A percentile compares a stretch with the other conserved stretches of the same genome.
phyloP scores from a whole-genome alignment of 2,113 vertebrate species.

The Pristiophorus japonicus region DNA sequence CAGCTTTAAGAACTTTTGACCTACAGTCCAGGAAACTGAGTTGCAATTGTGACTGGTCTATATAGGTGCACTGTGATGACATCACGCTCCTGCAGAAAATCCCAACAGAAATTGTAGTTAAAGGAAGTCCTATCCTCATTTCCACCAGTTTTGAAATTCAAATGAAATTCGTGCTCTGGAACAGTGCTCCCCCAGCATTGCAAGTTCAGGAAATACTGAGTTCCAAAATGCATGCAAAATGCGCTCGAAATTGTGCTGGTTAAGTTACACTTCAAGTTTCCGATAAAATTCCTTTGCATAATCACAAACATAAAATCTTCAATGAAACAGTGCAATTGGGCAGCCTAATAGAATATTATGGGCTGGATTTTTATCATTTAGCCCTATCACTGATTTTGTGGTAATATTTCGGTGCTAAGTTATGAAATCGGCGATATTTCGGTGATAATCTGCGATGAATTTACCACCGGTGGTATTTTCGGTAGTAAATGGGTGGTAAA shows the following conservation, averaged over 20 bases:
- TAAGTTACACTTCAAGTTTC: neutral
- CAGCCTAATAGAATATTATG: neutral
- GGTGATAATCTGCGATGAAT: too few relatives aligned
- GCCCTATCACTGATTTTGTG: too few relatives aligned
- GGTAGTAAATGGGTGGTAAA: too few relatives aligned
- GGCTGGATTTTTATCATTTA: too few relatives aligned
- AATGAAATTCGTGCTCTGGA: too few relatives aligned
- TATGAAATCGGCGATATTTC: too few relatives aligned
- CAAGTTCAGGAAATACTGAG: neutral
- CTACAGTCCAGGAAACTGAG: neutral
- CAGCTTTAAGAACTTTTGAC: neutral
- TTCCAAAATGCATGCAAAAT: neutral
- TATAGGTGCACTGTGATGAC: neutral
- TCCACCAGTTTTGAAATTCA: neutral
- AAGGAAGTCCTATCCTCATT: neutral
- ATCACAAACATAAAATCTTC: neutral
- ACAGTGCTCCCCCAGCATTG: neutral
- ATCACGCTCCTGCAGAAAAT: neutral
- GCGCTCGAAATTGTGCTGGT: neutral
- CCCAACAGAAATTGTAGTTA: neutral
- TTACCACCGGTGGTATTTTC: too few relatives aligned
- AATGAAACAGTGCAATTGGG: neutral
- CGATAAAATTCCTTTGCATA: neutral
- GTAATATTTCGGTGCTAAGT: too few relatives aligned
- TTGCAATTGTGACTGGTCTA: too few relatives aligned